phyloP scores from a whole-genome alignment of 2,797 vertebrate species.

The Pseudochirops corinnae region DNA sequence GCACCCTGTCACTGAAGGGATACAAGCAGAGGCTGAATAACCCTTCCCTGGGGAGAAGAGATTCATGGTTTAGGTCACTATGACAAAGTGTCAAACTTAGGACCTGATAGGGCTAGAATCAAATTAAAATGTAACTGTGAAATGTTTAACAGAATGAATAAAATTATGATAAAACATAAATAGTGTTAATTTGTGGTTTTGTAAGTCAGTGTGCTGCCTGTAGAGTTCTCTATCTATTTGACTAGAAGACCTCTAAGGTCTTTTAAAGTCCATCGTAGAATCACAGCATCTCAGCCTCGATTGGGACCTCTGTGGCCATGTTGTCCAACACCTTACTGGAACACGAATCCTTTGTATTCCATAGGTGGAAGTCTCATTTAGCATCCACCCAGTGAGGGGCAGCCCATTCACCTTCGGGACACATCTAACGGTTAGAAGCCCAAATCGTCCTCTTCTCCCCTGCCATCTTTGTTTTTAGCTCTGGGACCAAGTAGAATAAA shows the following conservation, averaged over 20 bases:
- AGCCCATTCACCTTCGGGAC: background rate
- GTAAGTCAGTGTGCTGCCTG: background rate
- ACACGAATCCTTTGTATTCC: background rate
- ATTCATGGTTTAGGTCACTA: background rate
- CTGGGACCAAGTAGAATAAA: background rate
- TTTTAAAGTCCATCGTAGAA: background rate
- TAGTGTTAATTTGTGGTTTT: background rate
- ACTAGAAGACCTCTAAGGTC: background rate
- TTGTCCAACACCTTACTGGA: background rate
- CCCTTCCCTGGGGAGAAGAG: background rate
- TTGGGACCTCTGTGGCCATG: background rate
- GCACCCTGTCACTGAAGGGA: background rate
- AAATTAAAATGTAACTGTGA: background rate
- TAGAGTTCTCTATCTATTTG: background rate
- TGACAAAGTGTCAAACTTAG: background rate
- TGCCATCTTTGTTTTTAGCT: background rate
- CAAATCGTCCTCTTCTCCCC: background rate
- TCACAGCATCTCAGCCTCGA: background rate
- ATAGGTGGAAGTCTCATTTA: background rate
- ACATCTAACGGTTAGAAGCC: background rate
- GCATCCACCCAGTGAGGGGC: background rate
- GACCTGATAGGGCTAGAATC: too few species aligned
- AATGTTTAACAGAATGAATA: background rate
- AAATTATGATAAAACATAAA: background rate
- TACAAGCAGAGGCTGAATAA: background rate